Percentiles rank a stretch among this genome's conserved stretches.
Conservation (phyloP, 2,888 invertebrate genomes). For the Nomada goodeniana region DNA sequence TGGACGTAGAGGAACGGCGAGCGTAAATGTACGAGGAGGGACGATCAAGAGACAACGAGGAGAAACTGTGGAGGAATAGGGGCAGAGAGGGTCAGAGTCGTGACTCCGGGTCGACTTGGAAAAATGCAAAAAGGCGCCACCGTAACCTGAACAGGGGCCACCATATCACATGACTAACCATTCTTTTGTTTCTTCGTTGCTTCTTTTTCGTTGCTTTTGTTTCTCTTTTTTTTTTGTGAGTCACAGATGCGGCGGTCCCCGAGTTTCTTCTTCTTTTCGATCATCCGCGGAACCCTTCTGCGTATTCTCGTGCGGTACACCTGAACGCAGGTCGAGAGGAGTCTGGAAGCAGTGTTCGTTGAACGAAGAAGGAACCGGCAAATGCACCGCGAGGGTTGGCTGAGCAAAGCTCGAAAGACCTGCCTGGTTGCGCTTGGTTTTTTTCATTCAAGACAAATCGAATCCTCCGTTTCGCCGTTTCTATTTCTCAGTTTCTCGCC, state of each 20-base stretch:
- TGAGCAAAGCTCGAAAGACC: not conserved
- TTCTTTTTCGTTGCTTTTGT: not conserved
- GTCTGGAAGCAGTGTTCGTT: not conserved
- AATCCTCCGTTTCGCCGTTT: too few relatives aligned
- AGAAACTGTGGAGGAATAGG: constrained; percentile 26
- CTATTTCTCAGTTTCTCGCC: too few relatives aligned
- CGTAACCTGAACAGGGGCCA: constrained; percentile 67
- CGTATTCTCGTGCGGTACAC: too few relatives aligned
- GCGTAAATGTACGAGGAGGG: constrained; percentile 65
- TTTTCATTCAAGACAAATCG: too few relatives aligned
- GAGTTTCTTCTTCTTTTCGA: too few relatives aligned
- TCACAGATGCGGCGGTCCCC: not conserved
- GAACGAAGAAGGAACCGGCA: not conserved
- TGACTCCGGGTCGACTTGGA: constrained; percentile 69
- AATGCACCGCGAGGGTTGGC: too few relatives aligned
- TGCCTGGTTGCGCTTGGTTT: not conserved
- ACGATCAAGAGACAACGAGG: constrained; percentile 54
- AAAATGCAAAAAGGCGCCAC: constrained; percentile 75
- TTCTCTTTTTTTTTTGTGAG: not conserved
- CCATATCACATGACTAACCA: constrained; percentile 49
- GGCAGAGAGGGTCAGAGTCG: constrained; percentile 68
- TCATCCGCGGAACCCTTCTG: not conserved
- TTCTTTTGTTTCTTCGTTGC: constrained; percentile 17
- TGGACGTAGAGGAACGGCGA: constrained; percentile 63
- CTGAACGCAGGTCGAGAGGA: too few relatives aligned